Conservation (phyloP, 35 echinoderm and acorn worm genomes). For the Strongylocentrotus purpuratus region DNA sequence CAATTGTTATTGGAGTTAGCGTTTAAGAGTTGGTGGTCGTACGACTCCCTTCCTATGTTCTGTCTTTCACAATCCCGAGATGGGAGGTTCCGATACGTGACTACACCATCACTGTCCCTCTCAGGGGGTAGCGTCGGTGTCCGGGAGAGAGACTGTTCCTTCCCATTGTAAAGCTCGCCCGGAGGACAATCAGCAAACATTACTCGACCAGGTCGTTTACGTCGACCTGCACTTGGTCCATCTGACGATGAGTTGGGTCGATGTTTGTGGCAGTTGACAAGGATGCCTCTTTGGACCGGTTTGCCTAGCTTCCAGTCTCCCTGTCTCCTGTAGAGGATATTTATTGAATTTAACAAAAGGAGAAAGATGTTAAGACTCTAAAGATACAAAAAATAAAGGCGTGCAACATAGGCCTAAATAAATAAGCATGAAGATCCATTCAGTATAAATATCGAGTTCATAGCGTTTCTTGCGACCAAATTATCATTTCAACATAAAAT, state of each 20-base stretch:
- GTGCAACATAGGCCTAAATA: too few species aligned
- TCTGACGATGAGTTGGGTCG: conserved; percentile 43
- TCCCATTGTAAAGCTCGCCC: not conserved
- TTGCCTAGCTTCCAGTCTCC: not conserved
- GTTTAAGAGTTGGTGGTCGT: not conserved
- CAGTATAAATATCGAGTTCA: too few species aligned
- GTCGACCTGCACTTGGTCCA: conserved; percentile 27
- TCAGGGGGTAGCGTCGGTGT: conserved; percentile 10
- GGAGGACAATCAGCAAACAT: conserved; percentile 38
- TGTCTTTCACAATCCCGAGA: not conserved
- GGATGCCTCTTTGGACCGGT: conserved; percentile 26
- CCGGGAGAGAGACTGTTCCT: not conserved
- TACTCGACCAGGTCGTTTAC: conserved; percentile 25
- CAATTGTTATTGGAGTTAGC: conserved; percentile 1
- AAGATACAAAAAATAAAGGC: too few species aligned
- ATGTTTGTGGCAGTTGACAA: conserved; percentile 33
- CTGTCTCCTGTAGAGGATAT: not conserved
- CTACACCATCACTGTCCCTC: conserved; percentile 18
- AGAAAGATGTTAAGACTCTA: too few species aligned
- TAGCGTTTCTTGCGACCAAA: too few species aligned
- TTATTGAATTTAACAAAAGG: not conserved
- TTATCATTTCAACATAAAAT: too few species aligned
- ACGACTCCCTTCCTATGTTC: not conserved
- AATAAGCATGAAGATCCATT: too few species aligned
- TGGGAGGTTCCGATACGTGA: conserved; percentile 27